phyloP scores from a whole-genome alignment of 2,888 invertebrate genomes.

The Drosophila subsilvestris region DNA sequence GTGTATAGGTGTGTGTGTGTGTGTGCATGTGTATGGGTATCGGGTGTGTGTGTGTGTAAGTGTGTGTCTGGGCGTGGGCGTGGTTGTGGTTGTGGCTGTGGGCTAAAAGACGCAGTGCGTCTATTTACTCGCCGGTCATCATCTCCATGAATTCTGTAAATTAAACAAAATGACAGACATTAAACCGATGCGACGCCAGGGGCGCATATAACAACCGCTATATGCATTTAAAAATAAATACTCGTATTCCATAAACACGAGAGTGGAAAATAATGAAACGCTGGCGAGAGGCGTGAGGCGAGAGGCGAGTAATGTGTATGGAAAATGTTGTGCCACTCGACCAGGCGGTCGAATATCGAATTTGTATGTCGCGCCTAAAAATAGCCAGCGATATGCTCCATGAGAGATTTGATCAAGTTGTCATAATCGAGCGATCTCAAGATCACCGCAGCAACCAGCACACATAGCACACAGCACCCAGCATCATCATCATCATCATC shows the following conservation, averaged over 20 bases:
- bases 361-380: slow-evolving; percentile 54
- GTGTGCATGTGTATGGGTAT: slow-evolving; percentile 16
- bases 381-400: slow-evolving; percentile 74
- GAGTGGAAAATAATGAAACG: slow-evolving; percentile 13
- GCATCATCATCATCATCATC: slow-evolving; percentile 3
- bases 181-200: slow-evolving; percentile 52
- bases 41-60: slow-evolving; percentile 11
- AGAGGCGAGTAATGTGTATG: slow-evolving; percentile 22
- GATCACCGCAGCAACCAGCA: slow-evolving; percentile 49
- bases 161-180: slow-evolving; percentile 76
- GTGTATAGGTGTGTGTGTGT: slow-evolving; percentile 23
- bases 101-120: slow-evolving; percentile 49
- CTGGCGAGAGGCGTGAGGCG: not conserved
- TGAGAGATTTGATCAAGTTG: slow-evolving; percentile 63
- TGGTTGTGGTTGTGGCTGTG: slow-evolving; percentile 15
- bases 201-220: slow-evolving; percentile 41
- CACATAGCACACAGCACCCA: not conserved
- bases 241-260: slow-evolving; percentile 39
- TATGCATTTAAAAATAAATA: slow-evolving; percentile 58
- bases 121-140: slow-evolving; percentile 95
- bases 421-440: slow-evolving; percentile 75
- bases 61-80: slow-evolving; percentile 20
- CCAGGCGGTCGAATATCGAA: slow-evolving; percentile 16
- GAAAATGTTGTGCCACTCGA: slow-evolving; percentile 16
- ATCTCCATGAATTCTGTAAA: slow-evolving; percentile 97